Percentiles rank a stretch among this genome's conserved stretches.
Evolutionary conservation across 2,113 vertebrate genomes (phyloP).

Genomic region (Steatornis caripensis): DNA sequence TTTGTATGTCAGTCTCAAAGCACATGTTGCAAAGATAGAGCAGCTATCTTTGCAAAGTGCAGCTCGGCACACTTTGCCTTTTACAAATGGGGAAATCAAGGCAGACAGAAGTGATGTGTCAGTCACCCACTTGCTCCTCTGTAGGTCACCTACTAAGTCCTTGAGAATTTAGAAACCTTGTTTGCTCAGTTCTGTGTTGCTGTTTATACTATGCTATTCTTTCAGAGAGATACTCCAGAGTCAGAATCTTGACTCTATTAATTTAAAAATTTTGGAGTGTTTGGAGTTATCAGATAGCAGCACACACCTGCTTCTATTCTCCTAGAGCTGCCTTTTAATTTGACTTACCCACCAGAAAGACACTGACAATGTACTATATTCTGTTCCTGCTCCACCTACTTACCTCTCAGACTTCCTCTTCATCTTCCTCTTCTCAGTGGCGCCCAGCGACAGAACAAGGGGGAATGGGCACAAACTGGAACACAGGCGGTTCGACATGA

Average conservation of each 20-base stretch:
- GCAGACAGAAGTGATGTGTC: background rate
- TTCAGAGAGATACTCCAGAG: background rate
- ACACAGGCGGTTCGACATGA: too few species aligned
- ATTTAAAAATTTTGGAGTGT: background rate
- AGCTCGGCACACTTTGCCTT: background rate
- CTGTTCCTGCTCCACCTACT: background rate
- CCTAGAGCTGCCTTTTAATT: background rate
- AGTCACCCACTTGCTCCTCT: background rate
- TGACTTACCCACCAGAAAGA: background rate
- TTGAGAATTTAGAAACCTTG: background rate
- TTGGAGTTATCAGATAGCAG: background rate
- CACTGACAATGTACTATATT: background rate
- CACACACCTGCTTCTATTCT: background rate
- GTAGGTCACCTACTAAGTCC: background rate
- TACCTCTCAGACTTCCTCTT: background rate
- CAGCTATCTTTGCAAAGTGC: background rate
- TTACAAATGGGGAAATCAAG: background rate
- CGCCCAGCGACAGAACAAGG: too few species aligned
- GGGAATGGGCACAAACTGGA: too few species aligned
- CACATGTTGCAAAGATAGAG: background rate
- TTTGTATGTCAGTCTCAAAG: slow-evolving; percentile 10
- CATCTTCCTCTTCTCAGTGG: too few species aligned
- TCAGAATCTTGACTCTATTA: background rate
- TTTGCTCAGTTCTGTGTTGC: background rate
- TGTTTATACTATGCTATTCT: background rate